These are phyloP conservation scores for Eupeodes luniger DNA, from an alignment of 2,888 invertebrate genomes.

Conservation along the genomic window DNA sequence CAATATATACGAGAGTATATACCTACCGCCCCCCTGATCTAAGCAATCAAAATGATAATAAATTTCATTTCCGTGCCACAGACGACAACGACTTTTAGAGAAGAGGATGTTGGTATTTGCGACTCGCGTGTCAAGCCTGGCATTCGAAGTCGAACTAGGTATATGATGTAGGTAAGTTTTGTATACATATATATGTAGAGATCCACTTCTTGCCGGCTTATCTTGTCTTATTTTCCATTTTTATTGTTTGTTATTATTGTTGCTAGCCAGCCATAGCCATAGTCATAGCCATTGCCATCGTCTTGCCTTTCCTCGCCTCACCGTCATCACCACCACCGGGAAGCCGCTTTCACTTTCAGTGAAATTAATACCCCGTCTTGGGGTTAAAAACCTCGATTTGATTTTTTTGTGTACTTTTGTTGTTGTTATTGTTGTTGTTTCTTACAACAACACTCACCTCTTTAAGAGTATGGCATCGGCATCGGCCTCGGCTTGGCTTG, in stretches of 20 bases:
- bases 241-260: constrained; percentile 75
- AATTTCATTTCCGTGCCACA: constrained; percentile 72
- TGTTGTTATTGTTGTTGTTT: not conserved
- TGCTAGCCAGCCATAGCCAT: constrained; percentile 36
- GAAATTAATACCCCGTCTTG: constrained; percentile 66
- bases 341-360: constrained; percentile 74
- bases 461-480: constrained; percentile 3
- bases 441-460: constrained; percentile 1
- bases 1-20: not conserved
- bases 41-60: constrained; percentile 49
- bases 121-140: constrained; percentile 70
- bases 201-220: constrained; percentile 21
- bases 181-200: too few species aligned
- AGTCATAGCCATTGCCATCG: constrained; percentile 10
- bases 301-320: too few species aligned
- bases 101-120: constrained; percentile 62
- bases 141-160: constrained; percentile 42
- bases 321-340: constrained; percentile 21
- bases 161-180: constrained; percentile 21
- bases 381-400: constrained; percentile 70
- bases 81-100: constrained; percentile 6
- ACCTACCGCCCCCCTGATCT: constrained; percentile 21
- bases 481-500: not conserved
- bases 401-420: constrained; percentile 34
- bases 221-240: constrained; percentile 29